A percentile compares a stretch with the other conserved stretches of the same genome.
Conservation (phyloP, 2,113 vertebrate species). For the Butastur rufipennis region DNA sequence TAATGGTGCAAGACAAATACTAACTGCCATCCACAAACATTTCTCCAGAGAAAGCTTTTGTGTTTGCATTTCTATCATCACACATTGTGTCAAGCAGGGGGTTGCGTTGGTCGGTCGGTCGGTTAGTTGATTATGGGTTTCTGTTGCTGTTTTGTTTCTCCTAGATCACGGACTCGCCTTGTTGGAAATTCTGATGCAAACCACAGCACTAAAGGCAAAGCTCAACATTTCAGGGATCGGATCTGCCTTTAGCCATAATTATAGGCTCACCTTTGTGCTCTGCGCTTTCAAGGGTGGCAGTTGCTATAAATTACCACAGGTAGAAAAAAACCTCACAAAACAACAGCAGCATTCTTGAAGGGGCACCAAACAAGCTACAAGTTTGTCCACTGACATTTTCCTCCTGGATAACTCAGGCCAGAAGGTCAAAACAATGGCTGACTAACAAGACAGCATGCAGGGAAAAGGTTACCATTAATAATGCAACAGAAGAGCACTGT, state of each 20-base stretch:
- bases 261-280: conserved; percentile 19
- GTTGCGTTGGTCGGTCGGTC: neutral
- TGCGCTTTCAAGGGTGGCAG: neutral
- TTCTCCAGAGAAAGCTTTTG: neutral
- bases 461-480: conserved; percentile 61
- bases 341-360: conserved; percentile 12
- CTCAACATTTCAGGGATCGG: neutral
- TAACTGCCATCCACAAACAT: neutral
- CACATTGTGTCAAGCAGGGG: neutral
- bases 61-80: neutral
- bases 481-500: conserved; percentile 39
- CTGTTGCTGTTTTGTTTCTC: neutral
- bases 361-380: neutral
- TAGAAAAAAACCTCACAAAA: neutral
- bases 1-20: neutral
- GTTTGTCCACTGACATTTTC: conserved; percentile 31
- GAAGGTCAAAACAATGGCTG: conserved; percentile 32
- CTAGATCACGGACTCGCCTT: neutral
- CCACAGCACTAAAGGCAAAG: neutral
- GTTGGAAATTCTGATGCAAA: neutral
- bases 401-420: conserved; percentile 10
- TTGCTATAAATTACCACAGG: conserved; percentile 44
- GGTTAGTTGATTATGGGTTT: neutral
- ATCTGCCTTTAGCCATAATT: conserved; percentile 15
- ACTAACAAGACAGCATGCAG: conserved; percentile 38